phyloP scores from a whole-genome alignment of 2,888 invertebrate genomes.

The Caenorhabditis sp. region DNA sequence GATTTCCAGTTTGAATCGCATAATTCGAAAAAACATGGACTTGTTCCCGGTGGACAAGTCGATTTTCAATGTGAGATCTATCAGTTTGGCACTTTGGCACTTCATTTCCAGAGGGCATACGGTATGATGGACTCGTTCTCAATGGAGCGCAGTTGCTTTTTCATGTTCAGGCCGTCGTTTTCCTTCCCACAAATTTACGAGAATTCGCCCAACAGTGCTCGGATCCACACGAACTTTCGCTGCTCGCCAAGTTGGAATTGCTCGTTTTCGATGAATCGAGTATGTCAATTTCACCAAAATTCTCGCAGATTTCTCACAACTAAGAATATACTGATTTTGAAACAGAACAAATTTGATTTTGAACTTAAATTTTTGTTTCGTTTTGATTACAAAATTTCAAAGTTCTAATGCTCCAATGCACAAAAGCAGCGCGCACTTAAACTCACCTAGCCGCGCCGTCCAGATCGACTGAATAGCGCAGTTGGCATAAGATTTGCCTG shows the following conservation, averaged over 20 bases:
- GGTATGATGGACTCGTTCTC: conserved; percentile 30
- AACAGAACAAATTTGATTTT: no score
- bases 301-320: no score
- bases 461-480: no score
- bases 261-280: conserved; percentile 49
- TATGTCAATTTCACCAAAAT: no score
- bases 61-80: conserved; percentile 42
- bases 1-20: conserved; percentile 39
- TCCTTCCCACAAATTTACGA: conserved; percentile 47
- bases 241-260: conserved; percentile 43
- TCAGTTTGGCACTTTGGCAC: conserved; percentile 46
- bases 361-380: no score
- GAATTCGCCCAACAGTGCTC: conserved; percentile 53
- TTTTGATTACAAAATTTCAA: no score
- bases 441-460: no score
- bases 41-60: conserved; percentile 20
- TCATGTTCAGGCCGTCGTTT: conserved; percentile 46
- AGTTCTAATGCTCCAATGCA: no score
- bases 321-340: no score
- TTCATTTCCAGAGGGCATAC: conserved; percentile 53
- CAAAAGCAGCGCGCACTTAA: no score
- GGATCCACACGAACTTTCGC: conserved; percentile 52
- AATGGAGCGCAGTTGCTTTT: background rate
- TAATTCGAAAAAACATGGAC: conserved; percentile 45
- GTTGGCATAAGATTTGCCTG: no score